phyloP scores from a whole-genome alignment of 2,113 vertebrate genomes.

The Perccottus glenii region DNA sequence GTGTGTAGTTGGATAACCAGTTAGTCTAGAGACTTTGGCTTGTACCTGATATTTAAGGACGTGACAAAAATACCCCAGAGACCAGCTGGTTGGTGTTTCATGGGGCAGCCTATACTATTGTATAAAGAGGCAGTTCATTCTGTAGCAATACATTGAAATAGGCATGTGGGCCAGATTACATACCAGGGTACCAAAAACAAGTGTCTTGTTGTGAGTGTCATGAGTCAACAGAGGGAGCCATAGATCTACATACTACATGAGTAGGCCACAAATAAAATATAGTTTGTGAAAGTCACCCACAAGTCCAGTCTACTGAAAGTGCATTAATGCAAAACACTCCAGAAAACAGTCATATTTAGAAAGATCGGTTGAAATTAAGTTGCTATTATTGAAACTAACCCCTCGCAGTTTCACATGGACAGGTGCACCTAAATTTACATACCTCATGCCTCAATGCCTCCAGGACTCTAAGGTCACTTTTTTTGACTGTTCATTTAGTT shows the following conservation, averaged over 20 bases:
- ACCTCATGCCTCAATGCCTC: too few relatives aligned
- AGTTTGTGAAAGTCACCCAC: too few relatives aligned
- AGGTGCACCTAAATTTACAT: conserved; percentile 14
- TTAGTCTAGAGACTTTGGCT: conserved; percentile 22
- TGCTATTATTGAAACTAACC: neutral
- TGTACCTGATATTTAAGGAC: conserved; percentile 59
- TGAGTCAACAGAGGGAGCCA: conserved; percentile 41
- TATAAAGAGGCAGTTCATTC: conserved; percentile 15
- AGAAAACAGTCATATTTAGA: neutral
- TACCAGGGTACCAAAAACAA: too few relatives aligned
- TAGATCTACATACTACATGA: neutral
- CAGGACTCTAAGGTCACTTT: too few relatives aligned
- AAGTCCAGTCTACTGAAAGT: too few relatives aligned
- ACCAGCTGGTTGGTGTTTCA: conserved; percentile 38
- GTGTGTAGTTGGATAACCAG: conserved; percentile 29
- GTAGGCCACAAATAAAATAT: too few relatives aligned
- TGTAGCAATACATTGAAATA: conserved; percentile 20
- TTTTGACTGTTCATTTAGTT: too few relatives aligned
- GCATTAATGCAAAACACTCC: neutral
- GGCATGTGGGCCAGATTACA: neutral
- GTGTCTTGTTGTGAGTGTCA: too few relatives aligned
- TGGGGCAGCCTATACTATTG: conserved; percentile 7
- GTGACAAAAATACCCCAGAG: conserved; percentile 72
- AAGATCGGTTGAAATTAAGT: neutral
- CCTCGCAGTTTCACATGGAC: conserved; percentile 35